Evolutionary conservation across 2,113 vertebrate genomes (phyloP), one percentile per base, ranked within the genome.

Genomic region (Rynchops niger): DNA sequence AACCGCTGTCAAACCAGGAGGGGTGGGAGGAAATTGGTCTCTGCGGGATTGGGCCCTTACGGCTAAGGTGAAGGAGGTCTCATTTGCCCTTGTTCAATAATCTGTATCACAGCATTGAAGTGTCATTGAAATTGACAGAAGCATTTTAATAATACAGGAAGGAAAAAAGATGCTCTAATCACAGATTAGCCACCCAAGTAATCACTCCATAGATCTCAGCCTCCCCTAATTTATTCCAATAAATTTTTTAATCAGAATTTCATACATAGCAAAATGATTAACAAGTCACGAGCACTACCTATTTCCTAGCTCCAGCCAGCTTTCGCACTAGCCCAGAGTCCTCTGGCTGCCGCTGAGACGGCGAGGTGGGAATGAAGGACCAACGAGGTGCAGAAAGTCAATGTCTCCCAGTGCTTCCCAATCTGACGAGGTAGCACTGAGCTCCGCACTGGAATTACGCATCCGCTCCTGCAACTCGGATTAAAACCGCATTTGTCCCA

Each of bases 301-400:
- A 9, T 16, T 47, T 59, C 34, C 59, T 6, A n/a, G 32, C 25
- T 34, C 14, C 0, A 12, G 63, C 4, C 38, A 45, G 65, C 26
- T 42, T 36, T 34, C 20, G 47, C 47, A 9, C 40, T 4, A 70
- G 40, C 50, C 50, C 58, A 1, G 38, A 38, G 45, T 13, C 5
- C 77, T 23, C 12, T 0, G 12, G 26, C 15, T 27, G 47, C 29
- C 10, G 2, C 18, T 2, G 29, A 4, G 16, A 18, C 21, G 8
- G 34, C 14, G 12, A 42, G 30, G 26, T 0, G 22, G 38, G 47
- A 53, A 45, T 0, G 38, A 16, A 49, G 11, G 32, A 12, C 27
- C 2, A 2, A 11, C 0, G 1, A 47, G 17, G 34, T 38, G 16
- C 4, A 1, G 9, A 34, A 22, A 7, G n/a, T 4, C 36, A 0